Evolutionary conservation across 2,797 vertebrate genomes (phyloP).

Genomic region (Allobates femoralis): DNA sequence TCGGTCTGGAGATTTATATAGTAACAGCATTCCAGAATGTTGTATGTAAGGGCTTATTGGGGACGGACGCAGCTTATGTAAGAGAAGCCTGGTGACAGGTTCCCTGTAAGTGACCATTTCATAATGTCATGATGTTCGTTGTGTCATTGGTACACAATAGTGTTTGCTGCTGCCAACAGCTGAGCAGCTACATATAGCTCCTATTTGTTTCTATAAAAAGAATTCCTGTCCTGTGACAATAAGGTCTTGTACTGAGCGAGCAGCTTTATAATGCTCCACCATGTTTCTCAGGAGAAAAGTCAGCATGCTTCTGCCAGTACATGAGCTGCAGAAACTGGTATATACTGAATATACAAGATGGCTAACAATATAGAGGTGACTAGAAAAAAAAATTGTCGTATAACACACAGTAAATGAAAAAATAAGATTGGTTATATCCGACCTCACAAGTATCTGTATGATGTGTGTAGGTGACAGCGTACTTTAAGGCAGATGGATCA

Average conservation of each 20-base stretch:
- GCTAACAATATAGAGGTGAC: background rate
- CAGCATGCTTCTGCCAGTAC: background rate
- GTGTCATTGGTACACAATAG: background rate
- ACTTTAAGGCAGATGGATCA: background rate
- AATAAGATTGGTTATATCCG: background rate
- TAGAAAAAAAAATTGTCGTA: background rate
- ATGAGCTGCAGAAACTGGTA: background rate
- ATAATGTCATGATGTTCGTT: background rate
- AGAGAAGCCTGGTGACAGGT: too few relatives aligned
- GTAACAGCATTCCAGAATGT: too few relatives aligned
- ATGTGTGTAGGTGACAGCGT: background rate
- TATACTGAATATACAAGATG: background rate
- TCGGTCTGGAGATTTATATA: too few relatives aligned
- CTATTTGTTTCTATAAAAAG: conserved; percentile 7
- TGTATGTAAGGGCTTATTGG: too few relatives aligned
- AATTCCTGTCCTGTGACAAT: background rate
- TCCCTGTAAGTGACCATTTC: too few relatives aligned
- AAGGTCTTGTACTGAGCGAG: background rate
- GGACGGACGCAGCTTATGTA: too few relatives aligned
- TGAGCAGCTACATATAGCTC: background rate
- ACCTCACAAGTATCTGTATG: background rate
- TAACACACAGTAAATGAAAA: background rate
- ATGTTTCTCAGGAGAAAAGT: background rate
- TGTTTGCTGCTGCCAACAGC: background rate
- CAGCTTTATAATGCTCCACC: background rate